Percentiles rank a stretch among this genome's conserved stretches.
phyloP scores from a whole-genome alignment of 2,888 invertebrate species.

The Keiferia lycopersicella region DNA sequence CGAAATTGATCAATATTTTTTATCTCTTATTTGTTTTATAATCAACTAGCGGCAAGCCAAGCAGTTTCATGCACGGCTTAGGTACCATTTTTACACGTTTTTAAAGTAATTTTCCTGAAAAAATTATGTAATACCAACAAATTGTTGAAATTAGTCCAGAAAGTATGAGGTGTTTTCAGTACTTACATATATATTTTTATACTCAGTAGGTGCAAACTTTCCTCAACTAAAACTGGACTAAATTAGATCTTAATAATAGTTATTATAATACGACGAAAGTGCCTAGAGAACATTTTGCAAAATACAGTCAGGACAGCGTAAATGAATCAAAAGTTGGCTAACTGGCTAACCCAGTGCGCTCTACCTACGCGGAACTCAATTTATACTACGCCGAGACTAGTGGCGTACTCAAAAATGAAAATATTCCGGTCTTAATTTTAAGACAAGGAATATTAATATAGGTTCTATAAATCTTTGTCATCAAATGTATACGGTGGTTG shows the following conservation, averaged over 20 bases:
- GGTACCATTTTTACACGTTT: too few relatives aligned
- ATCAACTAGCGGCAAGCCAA: too few relatives aligned
- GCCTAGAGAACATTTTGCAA: constrained; percentile 44
- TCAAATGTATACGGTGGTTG: too few relatives aligned
- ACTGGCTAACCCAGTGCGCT: not conserved
- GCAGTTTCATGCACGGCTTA: too few relatives aligned
- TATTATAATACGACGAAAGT: constrained; percentile 51
- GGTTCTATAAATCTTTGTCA: too few relatives aligned
- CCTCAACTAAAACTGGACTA: constrained; percentile 11
- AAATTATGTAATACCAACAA: too few relatives aligned
- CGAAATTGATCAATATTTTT: not conserved
- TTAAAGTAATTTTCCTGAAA: too few relatives aligned
- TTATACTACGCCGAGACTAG: not conserved
- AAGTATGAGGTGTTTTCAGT: not conserved
- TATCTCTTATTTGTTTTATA: too few relatives aligned
- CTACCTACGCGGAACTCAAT: not conserved
- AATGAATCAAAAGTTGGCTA: constrained; percentile 14
- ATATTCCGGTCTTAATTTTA: too few relatives aligned
- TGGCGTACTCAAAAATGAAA: not conserved
- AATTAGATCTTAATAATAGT: constrained; percentile 54
- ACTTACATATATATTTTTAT: not conserved
- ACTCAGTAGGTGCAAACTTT: too few relatives aligned
- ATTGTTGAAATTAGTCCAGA: too few relatives aligned
- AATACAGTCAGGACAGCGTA: not conserved
- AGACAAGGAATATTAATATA: too few relatives aligned